These are phyloP conservation scores for Steinernema scapterisci DNA, from an alignment of 2,888 invertebrate genomes.

Conservation along the genomic window DNA sequence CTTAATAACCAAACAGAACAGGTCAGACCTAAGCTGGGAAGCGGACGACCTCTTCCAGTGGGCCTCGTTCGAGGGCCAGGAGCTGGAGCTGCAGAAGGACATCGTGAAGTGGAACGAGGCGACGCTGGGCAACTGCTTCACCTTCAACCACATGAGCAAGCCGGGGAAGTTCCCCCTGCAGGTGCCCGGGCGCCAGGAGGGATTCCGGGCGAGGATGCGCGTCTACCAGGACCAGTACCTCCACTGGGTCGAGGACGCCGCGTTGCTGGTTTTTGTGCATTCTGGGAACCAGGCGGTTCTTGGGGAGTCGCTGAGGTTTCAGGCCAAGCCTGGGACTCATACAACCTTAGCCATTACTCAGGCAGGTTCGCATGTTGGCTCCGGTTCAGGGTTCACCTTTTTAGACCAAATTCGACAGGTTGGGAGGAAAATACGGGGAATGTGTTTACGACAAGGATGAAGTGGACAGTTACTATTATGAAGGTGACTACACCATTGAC, in stretches of 20 bases:
- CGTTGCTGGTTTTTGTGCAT: constrained; percentile 38
- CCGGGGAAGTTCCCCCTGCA: no score
- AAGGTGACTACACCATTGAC: constrained; percentile 50
- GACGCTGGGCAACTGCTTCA: constrained; percentile 48
- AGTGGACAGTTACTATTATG: constrained; percentile 51
- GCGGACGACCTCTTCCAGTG: constrained; percentile 41
- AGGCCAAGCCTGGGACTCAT: constrained; percentile 32
- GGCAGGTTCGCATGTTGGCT: no score
- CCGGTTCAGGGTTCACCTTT: background rate
- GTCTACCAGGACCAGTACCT: constrained; percentile 41
- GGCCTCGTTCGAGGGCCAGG: constrained; percentile 41
- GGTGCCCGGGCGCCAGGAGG: constrained; percentile 19
- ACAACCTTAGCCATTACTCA: no score
- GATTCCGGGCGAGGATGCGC: constrained; percentile 39
- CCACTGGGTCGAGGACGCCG: constrained; percentile 40
- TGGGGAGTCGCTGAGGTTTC: constrained; percentile 39
- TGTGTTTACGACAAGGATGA: constrained; percentile 39
- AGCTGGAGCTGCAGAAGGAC: constrained; percentile 35
- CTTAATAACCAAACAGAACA: no score
- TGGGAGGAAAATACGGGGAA: constrained; percentile 42
- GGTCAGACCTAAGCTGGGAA: constrained; percentile 36
- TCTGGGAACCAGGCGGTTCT: constrained; percentile 34
- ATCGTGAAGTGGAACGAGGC: constrained; percentile 37
- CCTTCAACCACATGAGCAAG: constrained; percentile 41
- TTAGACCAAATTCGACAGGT: constrained; percentile 34